Conservation (phyloP, 2,888 invertebrate genomes). For the Synergus umbraculus region DNA sequence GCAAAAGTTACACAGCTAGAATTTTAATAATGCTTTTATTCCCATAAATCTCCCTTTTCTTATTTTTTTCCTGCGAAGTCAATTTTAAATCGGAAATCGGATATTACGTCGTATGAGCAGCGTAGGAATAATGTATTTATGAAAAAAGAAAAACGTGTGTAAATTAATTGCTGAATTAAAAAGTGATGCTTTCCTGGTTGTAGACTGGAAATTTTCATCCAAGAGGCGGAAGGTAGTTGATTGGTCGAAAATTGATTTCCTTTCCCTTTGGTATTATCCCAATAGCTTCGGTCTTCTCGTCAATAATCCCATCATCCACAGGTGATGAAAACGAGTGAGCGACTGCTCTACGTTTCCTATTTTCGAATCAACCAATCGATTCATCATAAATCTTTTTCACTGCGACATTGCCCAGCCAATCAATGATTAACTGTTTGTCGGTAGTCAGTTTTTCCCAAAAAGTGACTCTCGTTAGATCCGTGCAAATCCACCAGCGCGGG, state of each 20-base stretch:
- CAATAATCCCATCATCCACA: constrained; percentile 60
- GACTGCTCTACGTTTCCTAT: constrained; percentile 26
- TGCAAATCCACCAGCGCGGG: not conserved
- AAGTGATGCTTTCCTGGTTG: constrained; percentile 3
- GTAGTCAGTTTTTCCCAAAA: not conserved
- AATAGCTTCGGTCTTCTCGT: constrained; percentile 46
- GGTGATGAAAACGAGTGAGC: constrained; percentile 60
- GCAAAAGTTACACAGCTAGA: not conserved
- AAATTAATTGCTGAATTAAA: constrained; percentile 21
- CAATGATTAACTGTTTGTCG: constrained; percentile 37
- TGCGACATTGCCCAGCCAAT: constrained; percentile 20
- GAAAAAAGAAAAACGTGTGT: constrained; percentile 9
- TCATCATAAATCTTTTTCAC: constrained; percentile 52
- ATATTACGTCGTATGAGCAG: not conserved
- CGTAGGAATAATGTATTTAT: not conserved
- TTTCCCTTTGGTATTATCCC: constrained; percentile 39
- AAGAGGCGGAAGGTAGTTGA: constrained; percentile 49
- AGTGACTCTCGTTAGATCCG: constrained; percentile 14
- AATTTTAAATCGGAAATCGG: not conserved
- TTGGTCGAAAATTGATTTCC: constrained; percentile 58
- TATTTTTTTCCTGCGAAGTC: not conserved
- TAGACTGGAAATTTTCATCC: not conserved
- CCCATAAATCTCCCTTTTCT: not conserved
- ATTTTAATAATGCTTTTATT: no score
- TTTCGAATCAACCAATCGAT: constrained; percentile 42